Evolutionary conservation across 2,113 vertebrate genomes (phyloP), one percentile per base, ranked within the genome.

Genomic region (Cyprinodon brontotheroides): DNA sequence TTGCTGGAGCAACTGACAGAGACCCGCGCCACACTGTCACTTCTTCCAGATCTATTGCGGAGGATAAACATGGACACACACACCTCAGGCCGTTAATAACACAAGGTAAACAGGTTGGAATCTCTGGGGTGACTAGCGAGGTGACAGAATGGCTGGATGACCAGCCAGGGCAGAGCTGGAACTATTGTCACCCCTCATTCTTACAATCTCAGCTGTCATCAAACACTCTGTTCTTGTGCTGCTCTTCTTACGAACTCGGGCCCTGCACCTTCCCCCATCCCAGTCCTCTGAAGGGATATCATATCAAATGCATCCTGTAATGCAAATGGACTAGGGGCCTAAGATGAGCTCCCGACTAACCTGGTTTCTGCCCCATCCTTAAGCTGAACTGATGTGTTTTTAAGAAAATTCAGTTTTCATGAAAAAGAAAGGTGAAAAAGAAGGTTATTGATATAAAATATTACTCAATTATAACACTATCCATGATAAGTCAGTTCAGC

Each of bases 191-290:
- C 82, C 80, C 88, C 92, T 94, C 93, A 91, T 94, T 93, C 92
- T 88, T 84, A 92, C 92, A 86, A 95, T 94, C 92, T 94, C 93
- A 93, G 86, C 89, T 93, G 93, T 93, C 92, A 91, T 94, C 92
- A 94, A 92, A 92, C 91, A 82, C 85, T 85, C 77, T 48, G 88
- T 68, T 84, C 62, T 77, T 15, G 69, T 76, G 50, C 61, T 45
- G 73, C 87, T 66, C 87, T 70, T 61, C 84, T 84, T 85, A 77
- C 63, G 68, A 78, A 76, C 66, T 69, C 48, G 69, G 17, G 70
- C 39, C 48, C 22, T 62, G 59, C 75, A 64, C 77, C 82, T 59
- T 57, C 71, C 29, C 62, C 70, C 70, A 22, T 37, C 68, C 74
- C 57, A 13, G 12, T 39, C 75, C 36, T 43, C 61, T 48, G 60